Evolutionary conservation across 2,888 invertebrate genomes (phyloP).

Genomic region (Raillietiella orientalis): DNA sequence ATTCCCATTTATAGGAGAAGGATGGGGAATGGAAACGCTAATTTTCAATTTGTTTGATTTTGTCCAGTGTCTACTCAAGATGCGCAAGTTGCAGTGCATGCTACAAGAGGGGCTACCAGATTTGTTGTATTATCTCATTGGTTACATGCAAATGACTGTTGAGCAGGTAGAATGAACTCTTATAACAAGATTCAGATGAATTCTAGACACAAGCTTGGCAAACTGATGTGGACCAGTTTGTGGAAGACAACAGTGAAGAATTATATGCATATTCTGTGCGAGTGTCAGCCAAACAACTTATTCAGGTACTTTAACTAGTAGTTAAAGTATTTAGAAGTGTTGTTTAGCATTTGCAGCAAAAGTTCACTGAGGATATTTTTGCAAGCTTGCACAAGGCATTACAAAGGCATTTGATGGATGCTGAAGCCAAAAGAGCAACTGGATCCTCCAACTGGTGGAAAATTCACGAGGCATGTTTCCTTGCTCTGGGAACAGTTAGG

Average conservation of each 20-base stretch:
- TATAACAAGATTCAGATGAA: conserved; percentile 2
- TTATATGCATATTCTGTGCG: conserved; percentile 26
- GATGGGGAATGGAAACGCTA: conserved; percentile 25
- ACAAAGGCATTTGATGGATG: conserved; percentile 23
- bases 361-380: conserved; percentile 20
- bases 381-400: conserved; percentile 22
- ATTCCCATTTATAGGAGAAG: conserved; percentile 18
- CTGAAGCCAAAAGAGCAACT: background rate
- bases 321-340: background rate
- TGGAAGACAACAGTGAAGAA: conserved; percentile 30
- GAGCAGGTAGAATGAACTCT: conserved; percentile 17
- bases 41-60: conserved; percentile 32
- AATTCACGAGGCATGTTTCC: conserved; percentile 25
- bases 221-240: conserved; percentile 26
- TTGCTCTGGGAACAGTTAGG: conserved; percentile 22
- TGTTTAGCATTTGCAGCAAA: conserved; percentile 13
- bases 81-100: conserved; percentile 19
- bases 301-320: conserved; percentile 16
- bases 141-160: conserved; percentile 33
- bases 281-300: conserved; percentile 26
- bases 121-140: conserved; percentile 26
- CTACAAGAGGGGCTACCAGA: conserved; percentile 25
- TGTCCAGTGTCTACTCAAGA: conserved; percentile 23
- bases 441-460: conserved; percentile 26
- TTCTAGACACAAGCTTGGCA: conserved; percentile 22